A percentile compares a stretch with the other conserved stretches of the same genome.
phyloP scores from a whole-genome alignment of 2,888 invertebrate species.

The Erpobdella octoculata region DNA sequence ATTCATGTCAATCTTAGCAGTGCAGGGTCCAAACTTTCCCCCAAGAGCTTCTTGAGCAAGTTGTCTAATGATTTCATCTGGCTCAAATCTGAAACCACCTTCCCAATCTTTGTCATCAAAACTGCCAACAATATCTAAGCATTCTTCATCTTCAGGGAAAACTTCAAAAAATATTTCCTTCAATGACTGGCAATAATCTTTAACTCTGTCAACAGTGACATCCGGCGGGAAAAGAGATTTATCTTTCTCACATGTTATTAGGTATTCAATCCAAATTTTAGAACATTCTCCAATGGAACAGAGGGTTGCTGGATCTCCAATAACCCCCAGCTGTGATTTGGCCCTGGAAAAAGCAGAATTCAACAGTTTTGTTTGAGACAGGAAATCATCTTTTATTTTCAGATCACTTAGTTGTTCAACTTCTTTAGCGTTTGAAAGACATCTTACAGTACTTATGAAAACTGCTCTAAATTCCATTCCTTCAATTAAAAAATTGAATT shows the following conservation, averaged over 20 bases:
- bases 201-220: conserved; percentile 15
- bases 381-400: conserved; percentile 46
- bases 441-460: conserved; percentile 47
- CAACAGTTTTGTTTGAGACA: conserved; percentile 46
- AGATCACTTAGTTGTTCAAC: background rate
- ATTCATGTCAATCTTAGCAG: too few relatives aligned
- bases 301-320: conserved; percentile 74
- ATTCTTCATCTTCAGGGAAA: background rate
- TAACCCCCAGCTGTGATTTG: conserved; percentile 59
- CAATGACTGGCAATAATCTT: background rate
- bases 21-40: too few relatives aligned
- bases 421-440: conserved; percentile 29
- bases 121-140: conserved; percentile 1
- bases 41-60: conserved; percentile 33
- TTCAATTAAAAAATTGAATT: conserved; percentile 33
- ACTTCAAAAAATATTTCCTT: background rate
- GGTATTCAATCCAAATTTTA: conserved; percentile 42
- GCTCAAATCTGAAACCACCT: conserved; percentile 37
- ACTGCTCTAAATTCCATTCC: conserved; percentile 48
- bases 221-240: conserved; percentile 9
- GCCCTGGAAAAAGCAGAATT: conserved; percentile 49
- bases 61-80: conserved; percentile 42
- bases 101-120: conserved; percentile 38
- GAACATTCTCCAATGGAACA: conserved; percentile 71
- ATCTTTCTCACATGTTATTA: conserved; percentile 19